phyloP scores from a whole-genome alignment of 2,888 invertebrate species.

The Troglohyphantes excavatus region DNA sequence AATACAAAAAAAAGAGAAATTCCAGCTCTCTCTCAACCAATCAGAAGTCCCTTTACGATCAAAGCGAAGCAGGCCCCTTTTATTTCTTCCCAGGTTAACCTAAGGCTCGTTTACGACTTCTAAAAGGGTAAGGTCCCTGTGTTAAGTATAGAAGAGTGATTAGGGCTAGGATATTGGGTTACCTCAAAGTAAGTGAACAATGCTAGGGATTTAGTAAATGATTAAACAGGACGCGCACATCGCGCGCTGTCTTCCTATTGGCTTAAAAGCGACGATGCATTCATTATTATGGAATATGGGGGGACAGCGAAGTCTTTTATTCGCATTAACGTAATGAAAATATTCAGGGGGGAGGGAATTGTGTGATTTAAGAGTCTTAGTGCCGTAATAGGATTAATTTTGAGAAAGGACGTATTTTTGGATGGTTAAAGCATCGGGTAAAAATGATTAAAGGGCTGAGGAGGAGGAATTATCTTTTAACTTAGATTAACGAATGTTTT shows the following conservation, averaged over 20 bases:
- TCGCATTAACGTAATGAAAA: background rate
- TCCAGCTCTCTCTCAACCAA: background rate
- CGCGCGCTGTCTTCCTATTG: background rate
- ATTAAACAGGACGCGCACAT: constrained; percentile 14
- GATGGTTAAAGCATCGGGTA: too few species aligned
- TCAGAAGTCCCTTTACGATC: constrained; percentile 55
- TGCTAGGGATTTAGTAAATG: constrained; percentile 34
- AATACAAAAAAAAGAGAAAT: background rate
- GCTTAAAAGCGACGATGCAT: background rate
- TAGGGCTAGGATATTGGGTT: constrained; percentile 57
- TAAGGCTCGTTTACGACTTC: constrained; percentile 42
- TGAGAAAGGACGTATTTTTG: background rate
- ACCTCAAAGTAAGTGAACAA: constrained; percentile 68
- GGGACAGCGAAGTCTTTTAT: background rate
- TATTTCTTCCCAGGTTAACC: constrained; percentile 21
- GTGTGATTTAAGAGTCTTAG: background rate
- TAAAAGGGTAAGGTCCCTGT: constrained; percentile 22
- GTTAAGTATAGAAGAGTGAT: constrained; percentile 58
- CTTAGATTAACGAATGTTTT: too few species aligned
- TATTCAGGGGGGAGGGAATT: background rate
- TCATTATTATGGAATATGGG: constrained; percentile 17
- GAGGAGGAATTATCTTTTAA: too few species aligned
- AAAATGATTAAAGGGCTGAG: too few species aligned
- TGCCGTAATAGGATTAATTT: background rate
- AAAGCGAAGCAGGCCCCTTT: constrained; percentile 30